Evolutionary conservation across 2,113 vertebrate genomes (phyloP), one percentile per base, ranked within the genome.

Genomic region (Cranoglanis bouderius): DNA sequence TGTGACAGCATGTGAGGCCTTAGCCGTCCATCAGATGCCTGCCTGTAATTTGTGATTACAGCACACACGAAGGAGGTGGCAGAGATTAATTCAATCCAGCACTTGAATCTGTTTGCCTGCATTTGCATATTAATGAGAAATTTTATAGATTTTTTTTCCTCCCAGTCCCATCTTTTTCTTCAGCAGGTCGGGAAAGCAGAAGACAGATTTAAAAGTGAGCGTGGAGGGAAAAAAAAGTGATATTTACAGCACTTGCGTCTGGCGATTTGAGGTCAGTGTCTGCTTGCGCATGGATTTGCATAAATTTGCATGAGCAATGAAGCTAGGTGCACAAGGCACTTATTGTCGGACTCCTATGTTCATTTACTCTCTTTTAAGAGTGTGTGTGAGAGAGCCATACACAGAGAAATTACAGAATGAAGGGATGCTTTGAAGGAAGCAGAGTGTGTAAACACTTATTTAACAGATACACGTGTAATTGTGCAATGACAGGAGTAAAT

Each of bases 81-180:
- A 91, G 91, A 94, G 95, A 96, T 95, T 96, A 96, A 96, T 95
- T 95, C 93, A 95, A 95, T 95, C 94, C 94, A 92, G 87, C 87
- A 88, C 90, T 89, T 90, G 93, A 94, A 95, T 95, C 93, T 95
- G 93, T 95, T 94, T 94, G 93, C 92, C 90, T 85, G 91, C 89
- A 96, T 96, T 96, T 95, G 94, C 95, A 96, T 96, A 94, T 95
- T 95, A 96, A 95, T 96, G 92, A 95, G 92, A 94, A 93, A 94
- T 91, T 85, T 78, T 91, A 89, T 65, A 67, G n/a, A 92, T 92
- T 92, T 91, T 92, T 93, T 93, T 82, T 94, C 90, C 91, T 24
- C 46, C 61, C 59, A 40, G 59, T 86, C 82, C 67, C 38, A 70
- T 87, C 26, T 84, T 89, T 88, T 86, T 65, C 75, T 92, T 85